Conservation (phyloP, 2,113 vertebrate species). For the Takifugu bimaculatus region DNA sequence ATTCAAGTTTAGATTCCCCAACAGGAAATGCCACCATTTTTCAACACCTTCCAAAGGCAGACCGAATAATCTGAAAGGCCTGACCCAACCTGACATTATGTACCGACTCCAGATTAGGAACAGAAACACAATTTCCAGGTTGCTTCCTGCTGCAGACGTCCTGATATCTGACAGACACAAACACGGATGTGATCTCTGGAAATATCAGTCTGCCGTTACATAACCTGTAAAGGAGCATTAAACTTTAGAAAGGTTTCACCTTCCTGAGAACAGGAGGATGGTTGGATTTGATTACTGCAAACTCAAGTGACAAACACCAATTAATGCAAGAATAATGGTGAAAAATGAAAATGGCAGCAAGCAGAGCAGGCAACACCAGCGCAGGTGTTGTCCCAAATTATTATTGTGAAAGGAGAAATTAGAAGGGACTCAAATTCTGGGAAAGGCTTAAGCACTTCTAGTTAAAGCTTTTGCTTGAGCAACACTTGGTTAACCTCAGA, state of each 20-base stretch:
- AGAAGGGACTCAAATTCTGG: too few relatives aligned
- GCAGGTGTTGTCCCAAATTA: too few relatives aligned
- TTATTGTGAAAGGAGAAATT: too few relatives aligned
- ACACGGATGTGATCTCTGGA: constrained; percentile 13
- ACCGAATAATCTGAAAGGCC: constrained; percentile 17
- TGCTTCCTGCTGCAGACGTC: constrained; percentile 17
- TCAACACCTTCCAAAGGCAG: not conserved
- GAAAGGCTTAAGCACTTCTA: not conserved
- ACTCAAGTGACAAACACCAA: too few relatives aligned
- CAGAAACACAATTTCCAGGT: constrained; percentile 31
- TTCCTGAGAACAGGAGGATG: not conserved
- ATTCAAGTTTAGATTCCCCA: not conserved
- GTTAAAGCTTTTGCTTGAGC: constrained; percentile 32
- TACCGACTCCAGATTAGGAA: constrained; percentile 36
- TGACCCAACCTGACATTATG: constrained; percentile 23
- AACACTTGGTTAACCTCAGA: constrained; percentile 24
- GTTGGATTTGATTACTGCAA: too few relatives aligned
- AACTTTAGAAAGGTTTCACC: not conserved
- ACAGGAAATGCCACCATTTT: not conserved
- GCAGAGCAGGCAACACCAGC: too few relatives aligned
- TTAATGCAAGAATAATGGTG: too few relatives aligned
- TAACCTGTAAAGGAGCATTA: not conserved
- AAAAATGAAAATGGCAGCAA: too few relatives aligned
- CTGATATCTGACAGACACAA: constrained; percentile 12
- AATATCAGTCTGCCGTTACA: not conserved